Evolutionary conservation across 2,888 invertebrate genomes (phyloP).

Genomic region (Acleris laterana): DNA sequence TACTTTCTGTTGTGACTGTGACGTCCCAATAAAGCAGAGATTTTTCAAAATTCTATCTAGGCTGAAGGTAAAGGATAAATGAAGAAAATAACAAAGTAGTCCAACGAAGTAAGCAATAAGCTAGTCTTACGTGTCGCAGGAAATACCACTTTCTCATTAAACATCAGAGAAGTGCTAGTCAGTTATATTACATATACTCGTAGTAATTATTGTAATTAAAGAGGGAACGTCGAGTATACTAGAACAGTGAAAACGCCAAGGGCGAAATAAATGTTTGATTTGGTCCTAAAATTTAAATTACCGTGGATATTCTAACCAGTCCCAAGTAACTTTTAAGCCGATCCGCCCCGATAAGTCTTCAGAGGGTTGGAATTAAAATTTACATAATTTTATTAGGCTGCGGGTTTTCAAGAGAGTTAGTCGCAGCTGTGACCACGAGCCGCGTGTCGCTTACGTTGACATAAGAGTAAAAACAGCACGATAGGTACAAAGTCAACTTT

Average conservation of each 20-base stretch:
- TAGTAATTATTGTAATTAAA: no score
- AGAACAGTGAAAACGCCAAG: neutral
- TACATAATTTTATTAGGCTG: constrained; percentile 53
- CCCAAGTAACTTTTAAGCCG: constrained; percentile 32
- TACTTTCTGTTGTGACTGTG: no score
- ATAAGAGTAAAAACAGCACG: neutral
- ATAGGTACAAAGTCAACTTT: neutral
- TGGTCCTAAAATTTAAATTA: constrained; percentile 21
- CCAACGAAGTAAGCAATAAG: no score
- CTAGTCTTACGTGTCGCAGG: no score
- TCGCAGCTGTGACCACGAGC: constrained; percentile 43
- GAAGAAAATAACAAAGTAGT: no score
- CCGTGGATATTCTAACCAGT: constrained; percentile 32
- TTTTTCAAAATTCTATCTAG: no score
- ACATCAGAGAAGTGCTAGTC: no score
- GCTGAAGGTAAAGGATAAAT: no score
- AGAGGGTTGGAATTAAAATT: constrained; percentile 50
- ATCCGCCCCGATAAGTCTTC: constrained; percentile 35
- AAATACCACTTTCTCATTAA: no score
- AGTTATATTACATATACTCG: no score
- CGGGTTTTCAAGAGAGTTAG: constrained; percentile 33
- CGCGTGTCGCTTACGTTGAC: constrained; percentile 33
- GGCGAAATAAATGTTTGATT: constrained; percentile 9
- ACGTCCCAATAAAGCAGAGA: no score
- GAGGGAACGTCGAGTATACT: no score